Evolutionary conservation across 2,888 invertebrate genomes (phyloP).

Genomic region (Sabellastarte sp.): DNA sequence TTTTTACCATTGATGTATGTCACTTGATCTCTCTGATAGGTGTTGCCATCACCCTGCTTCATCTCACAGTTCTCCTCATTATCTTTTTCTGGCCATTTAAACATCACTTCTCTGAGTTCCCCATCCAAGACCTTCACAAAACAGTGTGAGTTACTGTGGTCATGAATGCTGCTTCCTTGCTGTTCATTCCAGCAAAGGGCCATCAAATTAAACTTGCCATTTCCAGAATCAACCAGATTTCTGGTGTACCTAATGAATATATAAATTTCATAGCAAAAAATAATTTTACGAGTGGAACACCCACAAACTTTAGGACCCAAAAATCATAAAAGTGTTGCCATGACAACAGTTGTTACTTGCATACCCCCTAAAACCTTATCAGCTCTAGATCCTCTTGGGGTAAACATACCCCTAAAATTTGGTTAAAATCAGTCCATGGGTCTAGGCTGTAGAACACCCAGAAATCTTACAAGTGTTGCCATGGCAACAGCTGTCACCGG

Average conservation of each 20-base stretch:
- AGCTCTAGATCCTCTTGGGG: too few relatives aligned
- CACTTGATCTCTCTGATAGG: conserved; percentile 75
- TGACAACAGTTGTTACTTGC: too few relatives aligned
- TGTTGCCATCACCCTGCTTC: conserved; percentile 68
- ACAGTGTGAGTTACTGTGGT: conserved; percentile 89
- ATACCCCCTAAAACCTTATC: too few relatives aligned
- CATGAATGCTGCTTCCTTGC: conserved; percentile 92
- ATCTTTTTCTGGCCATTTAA: conserved; percentile 71
- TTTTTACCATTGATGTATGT: conserved; percentile 97
- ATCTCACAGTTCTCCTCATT: conserved; percentile 60
- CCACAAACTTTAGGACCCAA: too few relatives aligned
- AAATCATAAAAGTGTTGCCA: too few relatives aligned
- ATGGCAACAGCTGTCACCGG: too few relatives aligned
- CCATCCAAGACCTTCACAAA: conserved; percentile 92
- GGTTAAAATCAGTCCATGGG: too few relatives aligned
- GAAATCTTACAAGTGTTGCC: too few relatives aligned
- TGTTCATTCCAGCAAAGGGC: conserved; percentile 97
- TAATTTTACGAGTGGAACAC: too few relatives aligned
- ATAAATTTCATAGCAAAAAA: too few relatives aligned
- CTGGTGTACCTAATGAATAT: conserved; percentile 81
- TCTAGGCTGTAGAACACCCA: too few relatives aligned
- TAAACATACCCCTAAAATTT: too few relatives aligned
- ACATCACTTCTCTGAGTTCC: conserved; percentile 78
- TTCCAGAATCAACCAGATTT: conserved; percentile 92
- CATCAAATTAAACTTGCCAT: conserved; percentile 96